phyloP scores from a whole-genome alignment of 2,888 invertebrate genomes.

The Ophioninae sp. region DNA sequence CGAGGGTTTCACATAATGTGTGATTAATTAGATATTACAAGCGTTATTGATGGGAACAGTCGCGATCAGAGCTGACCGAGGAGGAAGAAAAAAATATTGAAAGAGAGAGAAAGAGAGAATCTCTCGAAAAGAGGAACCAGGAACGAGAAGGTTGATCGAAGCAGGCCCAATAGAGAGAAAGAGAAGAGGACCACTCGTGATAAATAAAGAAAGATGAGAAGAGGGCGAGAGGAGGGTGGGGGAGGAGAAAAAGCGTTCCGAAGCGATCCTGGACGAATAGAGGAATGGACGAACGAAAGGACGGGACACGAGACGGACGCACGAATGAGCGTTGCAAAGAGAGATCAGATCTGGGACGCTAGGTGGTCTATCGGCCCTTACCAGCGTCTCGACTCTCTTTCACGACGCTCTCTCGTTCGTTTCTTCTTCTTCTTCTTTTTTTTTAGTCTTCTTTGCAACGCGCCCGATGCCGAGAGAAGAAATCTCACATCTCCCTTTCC shows the following conservation, averaged over 20 bases:
- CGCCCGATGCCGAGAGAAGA: conserved; percentile 46
- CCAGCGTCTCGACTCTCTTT: conserved; percentile 73
- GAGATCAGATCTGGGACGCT: conserved; percentile 80
- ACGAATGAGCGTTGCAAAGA: conserved; percentile 76
- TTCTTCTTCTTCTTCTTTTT: no score
- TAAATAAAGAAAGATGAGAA: conserved; percentile 23
- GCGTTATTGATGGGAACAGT: conserved; percentile 79
- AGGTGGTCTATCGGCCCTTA: conserved; percentile 79
- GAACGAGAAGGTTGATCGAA: conserved; percentile 35
- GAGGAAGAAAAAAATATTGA: no score
- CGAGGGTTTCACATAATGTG: conserved; percentile 78
- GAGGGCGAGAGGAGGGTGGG: conserved; percentile 26
- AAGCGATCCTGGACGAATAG: conserved; percentile 52
- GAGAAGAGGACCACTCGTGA: not conserved
- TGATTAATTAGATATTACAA: conserved; percentile 81
- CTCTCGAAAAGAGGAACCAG: conserved; percentile 34
- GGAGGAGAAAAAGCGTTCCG: conserved; percentile 27
- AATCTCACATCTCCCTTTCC: conserved; percentile 40
- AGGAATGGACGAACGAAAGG: conserved; percentile 61
- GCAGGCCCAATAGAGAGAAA: not conserved
- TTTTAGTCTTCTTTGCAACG: conserved; percentile 36
- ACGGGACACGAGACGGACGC: conserved; percentile 70
- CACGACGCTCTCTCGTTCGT: conserved; percentile 25
- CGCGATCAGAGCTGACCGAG: conserved; percentile 57
- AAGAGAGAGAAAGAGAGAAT: conserved; percentile 23